A percentile compares a stretch with the other conserved stretches of the same genome.
phyloP scores from a whole-genome alignment of 2,888 invertebrate genomes.

The Hymenopus coronatus region DNA sequence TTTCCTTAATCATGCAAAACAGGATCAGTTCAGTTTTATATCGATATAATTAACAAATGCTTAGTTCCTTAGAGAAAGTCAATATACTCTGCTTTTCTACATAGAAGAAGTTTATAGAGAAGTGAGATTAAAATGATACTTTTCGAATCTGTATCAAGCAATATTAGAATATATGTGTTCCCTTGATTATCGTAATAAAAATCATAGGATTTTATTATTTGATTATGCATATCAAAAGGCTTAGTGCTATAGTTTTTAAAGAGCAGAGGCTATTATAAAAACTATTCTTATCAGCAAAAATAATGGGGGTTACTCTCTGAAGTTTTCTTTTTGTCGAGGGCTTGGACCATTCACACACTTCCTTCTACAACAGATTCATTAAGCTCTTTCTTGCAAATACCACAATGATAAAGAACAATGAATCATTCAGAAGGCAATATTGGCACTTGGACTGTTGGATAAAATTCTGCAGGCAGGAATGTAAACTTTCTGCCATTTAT shows the following conservation, averaged over 20 bases:
- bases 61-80: neutral
- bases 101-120: neutral
- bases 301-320: constrained; percentile 17
- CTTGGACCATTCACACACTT: constrained; percentile 19
- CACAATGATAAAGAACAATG: neutral
- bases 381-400: constrained; percentile 1
- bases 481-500: neutral
- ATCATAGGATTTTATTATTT: constrained; percentile 14
- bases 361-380: neutral
- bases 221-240: constrained; percentile 25
- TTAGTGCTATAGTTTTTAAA: constrained; percentile 13
- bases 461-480: constrained; percentile 1
- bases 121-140: constrained; percentile 18
- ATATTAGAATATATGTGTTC: constrained; percentile 25
- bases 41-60: neutral
- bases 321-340: constrained; percentile 4
- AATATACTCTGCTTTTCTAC: neutral
- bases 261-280: constrained; percentile 26
- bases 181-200: constrained; percentile 16
- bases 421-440: constrained; percentile 32
- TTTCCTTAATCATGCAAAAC: neutral
- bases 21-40: neutral
- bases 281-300: constrained; percentile 25
- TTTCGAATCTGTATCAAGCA: constrained; percentile 17
- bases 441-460: constrained; percentile 34